Conservation (phyloP, 1,140 invertebrate species). For the Hormaphis cornu region DNA sequence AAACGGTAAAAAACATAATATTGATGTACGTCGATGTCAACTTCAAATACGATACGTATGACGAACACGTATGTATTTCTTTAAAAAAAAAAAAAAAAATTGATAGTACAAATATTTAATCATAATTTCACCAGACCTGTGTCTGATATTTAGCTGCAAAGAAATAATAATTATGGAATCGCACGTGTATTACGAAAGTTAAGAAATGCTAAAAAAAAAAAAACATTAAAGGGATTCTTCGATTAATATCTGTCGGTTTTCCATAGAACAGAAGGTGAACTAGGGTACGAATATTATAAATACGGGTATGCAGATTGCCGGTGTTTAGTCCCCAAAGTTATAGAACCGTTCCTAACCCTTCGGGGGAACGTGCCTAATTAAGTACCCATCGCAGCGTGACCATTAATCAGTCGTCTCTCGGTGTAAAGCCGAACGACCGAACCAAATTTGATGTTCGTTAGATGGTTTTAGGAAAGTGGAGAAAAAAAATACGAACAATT, state of each 20-base stretch:
- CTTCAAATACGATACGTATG: no score
- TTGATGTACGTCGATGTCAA: no score
- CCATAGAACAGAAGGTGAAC: not conserved
- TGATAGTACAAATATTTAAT: no score
- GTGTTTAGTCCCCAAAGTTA: slow-evolving; percentile 19
- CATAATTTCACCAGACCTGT: no score
- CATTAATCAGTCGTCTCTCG: slow-evolving; percentile 4
- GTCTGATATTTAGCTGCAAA: no score
- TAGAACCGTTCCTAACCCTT: slow-evolving; percentile 9
- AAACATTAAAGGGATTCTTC: not conserved
- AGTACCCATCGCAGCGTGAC: slow-evolving; percentile 19
- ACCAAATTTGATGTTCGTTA: not conserved
- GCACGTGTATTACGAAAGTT: no score
- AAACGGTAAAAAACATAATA: no score
- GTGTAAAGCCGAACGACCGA: not conserved
- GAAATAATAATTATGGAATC: no score
- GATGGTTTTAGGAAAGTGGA: no score
- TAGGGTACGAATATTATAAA: slow-evolving; percentile 8
- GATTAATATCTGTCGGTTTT: not conserved
- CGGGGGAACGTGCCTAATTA: not conserved
- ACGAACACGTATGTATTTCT: no score
- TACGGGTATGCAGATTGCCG: slow-evolving; percentile 17
- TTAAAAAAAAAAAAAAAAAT: no score
- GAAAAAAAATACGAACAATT: no score
- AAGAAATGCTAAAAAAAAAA: not conserved